Percentiles rank a stretch among this genome's conserved stretches.
Evolutionary conservation across 2,113 vertebrate species (phyloP).

Genomic region (Leucosticte australis): DNA sequence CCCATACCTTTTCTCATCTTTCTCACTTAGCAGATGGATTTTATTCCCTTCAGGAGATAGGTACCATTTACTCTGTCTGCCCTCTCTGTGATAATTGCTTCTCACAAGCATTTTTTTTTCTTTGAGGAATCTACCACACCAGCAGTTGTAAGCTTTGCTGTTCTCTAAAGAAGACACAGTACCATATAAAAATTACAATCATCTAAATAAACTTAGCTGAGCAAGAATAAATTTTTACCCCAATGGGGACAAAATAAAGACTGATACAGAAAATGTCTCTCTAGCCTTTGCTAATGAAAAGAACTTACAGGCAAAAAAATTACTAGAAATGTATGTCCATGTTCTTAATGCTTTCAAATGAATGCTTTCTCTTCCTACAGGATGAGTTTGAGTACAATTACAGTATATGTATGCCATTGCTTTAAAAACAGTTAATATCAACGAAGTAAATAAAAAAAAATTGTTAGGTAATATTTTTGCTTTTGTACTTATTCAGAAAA

Average conservation of each 20-base stretch:
- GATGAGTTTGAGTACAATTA: neutral
- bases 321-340: neutral
- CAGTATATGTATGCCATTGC: neutral
- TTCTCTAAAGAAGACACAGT: neutral
- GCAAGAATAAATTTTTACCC: neutral
- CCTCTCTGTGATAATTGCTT: neutral
- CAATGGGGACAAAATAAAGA: neutral
- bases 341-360: neutral
- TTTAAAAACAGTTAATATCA: slow-evolving; percentile 11
- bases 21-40: neutral
- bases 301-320: neutral
- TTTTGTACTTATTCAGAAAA: slow-evolving; percentile 8
- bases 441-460: neutral
- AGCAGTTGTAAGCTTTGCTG: neutral
- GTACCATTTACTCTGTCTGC: neutral
- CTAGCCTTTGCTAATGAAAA: neutral
- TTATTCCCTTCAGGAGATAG: neutral
- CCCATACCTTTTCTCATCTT: neutral
- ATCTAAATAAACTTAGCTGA: neutral
- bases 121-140: neutral
- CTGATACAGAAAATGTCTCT: neutral
- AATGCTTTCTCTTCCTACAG: neutral
- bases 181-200: neutral
- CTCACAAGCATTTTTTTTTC: neutral
- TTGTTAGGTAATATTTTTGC: neutral